Base-by-base conservation (phyloP, 2,797 vertebrate species). In the Notolabrus celidotus region DNA sequence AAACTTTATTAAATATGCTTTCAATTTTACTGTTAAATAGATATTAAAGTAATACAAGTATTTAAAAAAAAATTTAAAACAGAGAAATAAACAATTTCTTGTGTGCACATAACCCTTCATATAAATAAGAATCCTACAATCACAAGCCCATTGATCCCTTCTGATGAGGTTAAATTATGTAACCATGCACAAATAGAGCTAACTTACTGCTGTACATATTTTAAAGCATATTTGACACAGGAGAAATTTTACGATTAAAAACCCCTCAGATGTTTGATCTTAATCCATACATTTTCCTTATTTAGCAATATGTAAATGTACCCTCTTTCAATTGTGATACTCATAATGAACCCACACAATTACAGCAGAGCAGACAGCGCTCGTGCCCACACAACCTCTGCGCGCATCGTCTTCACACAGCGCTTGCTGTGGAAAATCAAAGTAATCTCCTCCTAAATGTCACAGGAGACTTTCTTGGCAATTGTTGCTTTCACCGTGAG, bases 301-400 rank as follows among this genome's bases (percentile, higher is more conserved):
- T 15, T 9, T 7, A 31, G 55, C 22, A 38, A 7, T 16, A 51
- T 41, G 2, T 9, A 11, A 56, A 33, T 67, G 62, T 9, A 41
- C 23, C 47, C 6, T 60, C 22, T 23, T 15, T 41, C 39, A 49
- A 82, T 69, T 74, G n/a, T 76, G 61, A 69, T 49, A 52, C 43
- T 36, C 63, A 46, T 45, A 65, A 67, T 63, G 31, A 67, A 72
- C 52, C 72, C 74, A 78, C 61, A 66, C 53, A 71, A 68, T 63
- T 43, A n/a, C 36, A 66, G 69, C 29, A 43, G 56, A 60, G 60
- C 82, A 86, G 81, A 80, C 78, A 67, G 64, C 53, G 0, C 39
- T 54, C 19, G n/a, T 57, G 69, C 87, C 84, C 87, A 89, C 84
- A 85, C 83, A 77, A 66, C 68, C 68, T 74, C 67, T 33, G 58